These are phyloP conservation scores for Acrossocheilus fasciatus DNA, from an alignment of 2,797 vertebrate genomes.

Conservation along the genomic window DNA sequence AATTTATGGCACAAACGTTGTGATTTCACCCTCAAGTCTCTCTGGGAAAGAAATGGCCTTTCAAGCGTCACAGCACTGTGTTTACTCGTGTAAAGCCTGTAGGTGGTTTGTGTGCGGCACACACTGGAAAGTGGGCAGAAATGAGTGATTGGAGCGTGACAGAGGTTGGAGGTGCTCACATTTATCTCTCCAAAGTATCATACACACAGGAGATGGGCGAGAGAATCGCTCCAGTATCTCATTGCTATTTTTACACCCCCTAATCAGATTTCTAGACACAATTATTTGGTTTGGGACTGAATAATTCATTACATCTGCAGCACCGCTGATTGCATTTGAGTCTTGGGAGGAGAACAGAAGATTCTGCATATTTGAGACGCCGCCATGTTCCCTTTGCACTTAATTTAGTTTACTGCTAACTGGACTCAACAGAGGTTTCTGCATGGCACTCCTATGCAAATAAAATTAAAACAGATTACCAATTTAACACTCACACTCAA, in stretches of 20 bases:
- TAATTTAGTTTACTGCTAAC: constrained; percentile 40
- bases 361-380: constrained; percentile 12
- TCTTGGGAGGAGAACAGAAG: constrained; percentile 30
- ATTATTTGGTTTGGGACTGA: constrained; percentile 27
- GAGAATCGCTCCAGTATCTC: neutral
- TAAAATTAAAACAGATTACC: neutral
- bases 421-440: neutral
- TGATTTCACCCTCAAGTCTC: constrained; percentile 4
- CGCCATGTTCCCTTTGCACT: constrained; percentile 3
- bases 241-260: constrained; percentile 13
- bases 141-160: neutral
- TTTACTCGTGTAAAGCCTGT: constrained; percentile 5
- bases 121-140: constrained; percentile 8
- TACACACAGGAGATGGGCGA: neutral
- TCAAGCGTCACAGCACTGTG: neutral
- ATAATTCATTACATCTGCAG: constrained; percentile 28
- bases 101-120: neutral
- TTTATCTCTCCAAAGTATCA: constrained; percentile 9
- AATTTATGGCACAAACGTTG: neutral
- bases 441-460: neutral
- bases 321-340: constrained; percentile 34
- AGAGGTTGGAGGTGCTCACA: neutral
- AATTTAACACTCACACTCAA: neutral
- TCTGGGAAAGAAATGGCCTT: constrained; percentile 1
- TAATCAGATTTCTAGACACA: constrained; percentile 28